Base-by-base conservation (phyloP, 2,113 vertebrate genomes). In the Mohoua ochrocephala region DNA sequence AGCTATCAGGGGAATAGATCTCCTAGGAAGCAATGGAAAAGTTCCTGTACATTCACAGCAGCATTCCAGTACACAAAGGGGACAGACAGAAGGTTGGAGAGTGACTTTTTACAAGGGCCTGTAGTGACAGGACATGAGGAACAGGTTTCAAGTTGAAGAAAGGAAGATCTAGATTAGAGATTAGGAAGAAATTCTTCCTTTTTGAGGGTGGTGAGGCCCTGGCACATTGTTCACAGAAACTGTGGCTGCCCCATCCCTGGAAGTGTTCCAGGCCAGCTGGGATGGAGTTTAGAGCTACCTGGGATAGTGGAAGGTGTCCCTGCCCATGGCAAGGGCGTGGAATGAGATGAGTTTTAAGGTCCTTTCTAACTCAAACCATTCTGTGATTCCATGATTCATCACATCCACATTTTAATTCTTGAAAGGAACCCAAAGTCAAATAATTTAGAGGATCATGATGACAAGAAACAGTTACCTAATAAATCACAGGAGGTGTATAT, bases 381-480 rank as follows among this genome's bases (percentile, higher is more conserved):
- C 47, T 35, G 21, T 49, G 54, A 42, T 42, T 77, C 56, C 50
- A 20, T 10, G 13, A 70, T 76, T 56, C 31, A n/a, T 84, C 64
- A 82, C 13, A 60, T 35, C 7, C 64, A 75, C 47, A 39, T 52
- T 85, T 52, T 85, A 50, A 59, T 61, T 90, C 87, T 79, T 79
- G 39, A 84, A 95, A 90, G 39, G 39, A 92, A 94, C 80, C 20
- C 24, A 61, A 86, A 84, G 50, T 37, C 63, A 63, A 76, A 37
- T 53, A 83, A 73, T 19, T 26, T 59, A 24, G 23, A 83, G 11
- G 3, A 6, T 57, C 56, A 79, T 10, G 42, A 80, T 65, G 57
- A 80, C 69, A 73, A 59, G 69, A 49, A 94, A 63, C 44, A 78
- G 49, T 47, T 64, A 79, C 42, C 35, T 73, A 84, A 81, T 65